Percentiles rank a stretch among this genome's conserved stretches.
phyloP scores from a whole-genome alignment of 2,888 invertebrate genomes.

The Hydrotaea cyrtoneurina region DNA sequence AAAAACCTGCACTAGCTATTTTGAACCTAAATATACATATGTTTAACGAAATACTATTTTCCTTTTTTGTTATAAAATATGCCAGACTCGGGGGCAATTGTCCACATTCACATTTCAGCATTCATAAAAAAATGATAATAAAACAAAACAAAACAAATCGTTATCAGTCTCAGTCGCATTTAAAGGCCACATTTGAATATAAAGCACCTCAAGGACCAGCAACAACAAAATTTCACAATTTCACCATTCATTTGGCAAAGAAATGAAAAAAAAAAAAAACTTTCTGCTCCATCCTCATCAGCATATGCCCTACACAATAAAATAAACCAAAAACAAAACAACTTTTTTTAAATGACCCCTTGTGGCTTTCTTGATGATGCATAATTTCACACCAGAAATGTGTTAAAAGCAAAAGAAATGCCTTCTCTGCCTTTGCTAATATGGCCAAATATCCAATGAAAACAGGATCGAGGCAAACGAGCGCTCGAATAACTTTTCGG shows the following conservation, averaged over 20 bases:
- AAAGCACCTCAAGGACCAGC: conserved; percentile 61
- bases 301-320: not conserved
- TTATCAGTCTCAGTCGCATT: conserved; percentile 14
- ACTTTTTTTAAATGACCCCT: conserved; percentile 75
- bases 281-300: conserved; percentile 1
- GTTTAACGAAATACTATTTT: not conserved
- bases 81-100: not conserved
- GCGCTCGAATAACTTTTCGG: conserved; percentile 13
- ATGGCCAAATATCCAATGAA: conserved; percentile 34
- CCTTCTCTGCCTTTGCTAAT: conserved; percentile 53
- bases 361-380: conserved; percentile 68
- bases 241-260: conserved; percentile 43
- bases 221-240: conserved; percentile 57
- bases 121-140: no score
- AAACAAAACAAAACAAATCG: conserved; percentile 17
- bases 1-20: no score
- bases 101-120: not conserved
- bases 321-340: conserved; percentile 56
- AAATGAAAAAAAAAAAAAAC: conserved; percentile 31
- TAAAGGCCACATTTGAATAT: conserved; percentile 16
- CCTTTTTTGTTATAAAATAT: not conserved
- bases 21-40: no score
- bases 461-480: not conserved
- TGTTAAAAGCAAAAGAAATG: conserved; percentile 51
- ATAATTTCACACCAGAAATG: conserved; percentile 67